Evolutionary conservation across 2,888 invertebrate genomes (phyloP).

Genomic region (Latheticus oryzae): DNA sequence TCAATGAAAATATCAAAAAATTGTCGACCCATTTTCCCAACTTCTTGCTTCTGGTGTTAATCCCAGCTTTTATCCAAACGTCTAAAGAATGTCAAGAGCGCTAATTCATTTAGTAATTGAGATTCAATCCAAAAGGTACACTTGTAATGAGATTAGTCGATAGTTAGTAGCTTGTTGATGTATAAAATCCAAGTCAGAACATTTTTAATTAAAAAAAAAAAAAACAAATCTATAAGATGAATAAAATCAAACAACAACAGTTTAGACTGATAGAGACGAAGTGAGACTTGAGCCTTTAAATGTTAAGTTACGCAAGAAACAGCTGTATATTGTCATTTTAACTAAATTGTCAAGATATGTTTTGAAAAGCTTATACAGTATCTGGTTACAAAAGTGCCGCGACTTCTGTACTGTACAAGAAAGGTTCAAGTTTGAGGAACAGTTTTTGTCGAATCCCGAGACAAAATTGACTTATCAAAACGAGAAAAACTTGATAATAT

Average conservation of each 20-base stretch:
- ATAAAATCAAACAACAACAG: conserved; percentile 1
- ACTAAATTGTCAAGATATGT: conserved; percentile 50
- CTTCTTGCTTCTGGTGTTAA: conserved; percentile 36
- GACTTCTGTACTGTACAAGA: no score
- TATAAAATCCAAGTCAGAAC: conserved; percentile 28
- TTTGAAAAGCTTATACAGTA: conserved; percentile 52
- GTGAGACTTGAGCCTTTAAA: no score
- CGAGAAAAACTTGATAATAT: no score
- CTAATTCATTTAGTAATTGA: conserved; percentile 25
- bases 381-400: conserved; percentile 55
- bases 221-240: no score
- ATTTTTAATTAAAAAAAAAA: conserved; percentile 10
- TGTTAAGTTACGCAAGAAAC: conserved; percentile 37
- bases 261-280: no score
- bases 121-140: conserved; percentile 37
- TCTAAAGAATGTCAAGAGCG: conserved; percentile 37
- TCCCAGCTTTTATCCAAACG: conserved; percentile 23
- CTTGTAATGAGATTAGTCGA: conserved; percentile 25
- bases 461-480: no score
- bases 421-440: no score
- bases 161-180: conserved; percentile 31
- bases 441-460: no score
- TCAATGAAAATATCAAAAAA: no score
- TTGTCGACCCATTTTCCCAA: no score
- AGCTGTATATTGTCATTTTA: conserved; percentile 43